Conservation (phyloP, 2,797 vertebrate genomes). For the Triplophysa bombifrons region DNA sequence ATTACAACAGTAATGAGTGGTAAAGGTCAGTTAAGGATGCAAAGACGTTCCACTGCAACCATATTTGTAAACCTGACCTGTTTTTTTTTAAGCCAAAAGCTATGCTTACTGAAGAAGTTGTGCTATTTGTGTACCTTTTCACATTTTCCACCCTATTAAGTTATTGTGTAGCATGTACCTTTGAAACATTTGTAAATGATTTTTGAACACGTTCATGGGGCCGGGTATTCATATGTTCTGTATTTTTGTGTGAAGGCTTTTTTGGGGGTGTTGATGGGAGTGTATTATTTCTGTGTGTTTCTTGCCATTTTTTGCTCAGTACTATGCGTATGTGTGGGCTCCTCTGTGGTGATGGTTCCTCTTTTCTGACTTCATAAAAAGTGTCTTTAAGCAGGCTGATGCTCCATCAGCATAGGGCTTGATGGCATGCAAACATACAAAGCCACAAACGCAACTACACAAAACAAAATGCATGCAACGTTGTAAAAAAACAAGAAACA, state of each 20-base stretch:
- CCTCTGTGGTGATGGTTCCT: slow-evolving; percentile 50
- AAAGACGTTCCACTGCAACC: background rate
- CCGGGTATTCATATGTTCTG: slow-evolving; percentile 8
- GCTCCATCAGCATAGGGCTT: background rate
- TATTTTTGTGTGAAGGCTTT: background rate
- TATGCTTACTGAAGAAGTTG: background rate
- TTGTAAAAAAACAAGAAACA: slow-evolving; percentile 16
- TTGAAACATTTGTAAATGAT: background rate
- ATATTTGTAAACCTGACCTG: background rate
- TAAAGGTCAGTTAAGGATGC: slow-evolving; percentile 34
- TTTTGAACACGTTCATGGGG: slow-evolving; percentile 6
- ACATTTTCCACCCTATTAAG: background rate
- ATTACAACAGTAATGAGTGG: slow-evolving; percentile 41
- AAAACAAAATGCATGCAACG: slow-evolving; percentile 15
- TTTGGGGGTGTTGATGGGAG: background rate
- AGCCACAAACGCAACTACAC: slow-evolving; percentile 50
- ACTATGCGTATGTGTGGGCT: slow-evolving; percentile 3
- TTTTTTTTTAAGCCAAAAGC: background rate
- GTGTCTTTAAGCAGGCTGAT: slow-evolving; percentile 41
- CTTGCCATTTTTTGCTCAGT: background rate
- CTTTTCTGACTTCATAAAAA: slow-evolving; percentile 37
- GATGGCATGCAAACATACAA: slow-evolving; percentile 51
- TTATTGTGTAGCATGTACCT: background rate
- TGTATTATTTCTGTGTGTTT: background rate
- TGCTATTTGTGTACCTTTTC: background rate